These are phyloP conservation scores for Scytalopus superciliaris DNA, from an alignment of 2,113 vertebrate genomes.

Conservation along the genomic window DNA sequence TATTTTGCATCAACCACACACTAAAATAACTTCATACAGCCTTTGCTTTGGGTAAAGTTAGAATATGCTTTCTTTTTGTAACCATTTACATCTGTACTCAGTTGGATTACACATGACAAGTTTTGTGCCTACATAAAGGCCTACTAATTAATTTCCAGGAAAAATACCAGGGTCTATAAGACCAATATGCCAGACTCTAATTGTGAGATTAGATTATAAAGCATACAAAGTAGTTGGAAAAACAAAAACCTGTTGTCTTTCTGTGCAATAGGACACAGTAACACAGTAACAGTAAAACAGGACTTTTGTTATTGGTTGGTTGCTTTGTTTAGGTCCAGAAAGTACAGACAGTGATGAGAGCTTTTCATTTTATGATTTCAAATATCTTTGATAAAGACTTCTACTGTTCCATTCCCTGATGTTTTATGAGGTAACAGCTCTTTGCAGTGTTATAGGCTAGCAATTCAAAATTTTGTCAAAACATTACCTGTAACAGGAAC, in stretches of 20 bases:
- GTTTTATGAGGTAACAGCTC: neutral
- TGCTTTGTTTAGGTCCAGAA: neutral
- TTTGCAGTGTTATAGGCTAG: neutral
- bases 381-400: neutral
- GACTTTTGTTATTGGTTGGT: neutral
- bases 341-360: neutral
- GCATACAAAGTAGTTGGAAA: neutral
- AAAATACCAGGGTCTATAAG: neutral
- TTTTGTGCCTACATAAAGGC: neutral
- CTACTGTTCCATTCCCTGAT: neutral
- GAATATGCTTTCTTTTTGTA: neutral
- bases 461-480: neutral
- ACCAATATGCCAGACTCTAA: neutral
- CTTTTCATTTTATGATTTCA: neutral
- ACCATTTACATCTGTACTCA: neutral
- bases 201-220: neutral
- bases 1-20: neutral
- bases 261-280: neutral
- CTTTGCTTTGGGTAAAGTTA: neutral
- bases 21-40: neutral
- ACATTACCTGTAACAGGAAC: neutral
- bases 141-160: neutral
- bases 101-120: neutral
- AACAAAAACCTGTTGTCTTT: neutral
- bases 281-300: accelerated